These are phyloP conservation scores for Apolygus lucorum DNA, from an alignment of 1,140 invertebrate species.

Conservation along the genomic window DNA sequence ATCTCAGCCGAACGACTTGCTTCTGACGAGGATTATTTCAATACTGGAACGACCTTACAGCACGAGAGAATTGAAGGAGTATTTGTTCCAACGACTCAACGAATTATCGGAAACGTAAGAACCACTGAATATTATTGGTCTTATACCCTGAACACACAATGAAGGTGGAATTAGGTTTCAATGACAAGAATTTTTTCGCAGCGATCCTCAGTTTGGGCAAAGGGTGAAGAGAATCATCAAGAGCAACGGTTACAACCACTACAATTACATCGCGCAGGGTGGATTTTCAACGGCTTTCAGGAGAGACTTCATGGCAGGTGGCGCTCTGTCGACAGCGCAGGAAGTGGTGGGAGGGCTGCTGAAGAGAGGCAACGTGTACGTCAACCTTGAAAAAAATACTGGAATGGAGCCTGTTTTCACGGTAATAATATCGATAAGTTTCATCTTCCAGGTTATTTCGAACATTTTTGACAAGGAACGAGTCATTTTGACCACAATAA, in stretches of 20 bases:
- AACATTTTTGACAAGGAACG: no score
- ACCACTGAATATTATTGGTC: not conserved
- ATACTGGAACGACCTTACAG: conserved; percentile 44
- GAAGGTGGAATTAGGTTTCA: no score
- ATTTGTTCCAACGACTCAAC: conserved; percentile 52
- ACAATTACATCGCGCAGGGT: conserved; percentile 52
- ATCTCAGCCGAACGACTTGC: conserved; percentile 44
- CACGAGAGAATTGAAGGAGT: conserved; percentile 55
- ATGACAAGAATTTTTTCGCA: not conserved
- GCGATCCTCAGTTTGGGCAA: conserved; percentile 2
- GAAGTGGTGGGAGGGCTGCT: conserved; percentile 63
- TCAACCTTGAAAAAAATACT: conserved; percentile 49
- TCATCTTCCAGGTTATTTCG: not conserved
- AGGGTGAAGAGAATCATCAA: not conserved
- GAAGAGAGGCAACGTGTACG: conserved; percentile 65
- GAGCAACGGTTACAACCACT: conserved; percentile 35
- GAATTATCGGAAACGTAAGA: conserved; percentile 47
- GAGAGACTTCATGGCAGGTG: conserved; percentile 52
- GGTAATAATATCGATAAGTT: conserved; percentile 18
- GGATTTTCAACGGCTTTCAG: conserved; percentile 64
- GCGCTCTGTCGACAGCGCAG: conserved; percentile 61
- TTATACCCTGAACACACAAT: no score
- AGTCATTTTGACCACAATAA: no score
- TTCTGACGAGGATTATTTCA: conserved; percentile 48
- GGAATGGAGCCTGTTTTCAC: conserved; percentile 45